Evolutionary conservation across 2,797 vertebrate genomes (phyloP).

Genomic region (Lacerta viridis): DNA sequence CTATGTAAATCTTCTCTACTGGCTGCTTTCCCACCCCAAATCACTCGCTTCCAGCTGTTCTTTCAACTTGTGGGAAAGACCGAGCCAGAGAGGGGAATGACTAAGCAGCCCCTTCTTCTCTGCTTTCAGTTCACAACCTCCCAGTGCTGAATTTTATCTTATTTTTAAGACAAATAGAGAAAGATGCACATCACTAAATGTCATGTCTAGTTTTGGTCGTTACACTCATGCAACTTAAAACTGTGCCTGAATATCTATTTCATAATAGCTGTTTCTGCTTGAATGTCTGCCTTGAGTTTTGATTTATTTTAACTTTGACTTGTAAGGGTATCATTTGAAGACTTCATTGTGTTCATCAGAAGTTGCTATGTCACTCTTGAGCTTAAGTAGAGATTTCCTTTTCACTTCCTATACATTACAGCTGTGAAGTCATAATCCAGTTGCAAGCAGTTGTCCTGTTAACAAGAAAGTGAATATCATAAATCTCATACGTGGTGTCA

Average conservation of each 20-base stretch:
- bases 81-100: no score
- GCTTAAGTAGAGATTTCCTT: not conserved
- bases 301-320: not conserved
- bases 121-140: not conserved
- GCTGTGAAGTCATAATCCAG: constrained; percentile 2
- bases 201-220: not conserved
- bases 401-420: not conserved
- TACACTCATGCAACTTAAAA: not conserved
- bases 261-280: not conserved
- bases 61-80: not conserved
- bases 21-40: not conserved
- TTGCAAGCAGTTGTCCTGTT: not conserved
- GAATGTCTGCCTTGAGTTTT: not conserved
- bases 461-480: not conserved
- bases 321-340: not conserved
- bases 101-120: not conserved
- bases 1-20: not conserved
- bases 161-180: not conserved
- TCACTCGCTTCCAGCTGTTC: not conserved
- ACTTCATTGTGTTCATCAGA: not conserved
- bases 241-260: not conserved
- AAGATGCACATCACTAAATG: not conserved
- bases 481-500: not conserved
- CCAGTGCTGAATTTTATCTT: not conserved
- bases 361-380: not conserved